Conservation (phyloP, 2,888 invertebrate species). For the Keiferia lycopersicella region DNA sequence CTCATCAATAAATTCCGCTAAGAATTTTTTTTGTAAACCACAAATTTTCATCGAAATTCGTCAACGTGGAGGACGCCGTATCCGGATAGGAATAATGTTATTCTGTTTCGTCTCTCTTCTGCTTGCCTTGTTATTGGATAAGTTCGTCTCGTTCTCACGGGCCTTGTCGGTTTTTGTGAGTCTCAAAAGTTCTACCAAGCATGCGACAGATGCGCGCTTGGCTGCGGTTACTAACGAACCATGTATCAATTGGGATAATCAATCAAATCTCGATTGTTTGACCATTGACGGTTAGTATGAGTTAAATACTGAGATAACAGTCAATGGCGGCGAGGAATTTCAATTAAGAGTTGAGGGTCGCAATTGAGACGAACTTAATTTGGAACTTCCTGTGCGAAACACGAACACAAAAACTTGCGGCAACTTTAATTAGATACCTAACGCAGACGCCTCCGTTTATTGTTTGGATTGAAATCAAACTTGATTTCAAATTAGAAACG, state of each 20-base stretch:
- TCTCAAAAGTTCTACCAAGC: conserved; percentile 72
- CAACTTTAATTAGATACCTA: neutral
- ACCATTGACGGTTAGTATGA: conserved; percentile 58
- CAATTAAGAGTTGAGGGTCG: conserved; percentile 8
- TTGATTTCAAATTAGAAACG: neutral
- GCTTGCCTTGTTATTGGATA: conserved; percentile 38
- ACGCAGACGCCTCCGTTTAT: no score
- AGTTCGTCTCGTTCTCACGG: conserved; percentile 55
- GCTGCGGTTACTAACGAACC: conserved; percentile 76
- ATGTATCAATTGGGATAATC: conserved; percentile 75
- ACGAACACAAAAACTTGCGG: neutral
- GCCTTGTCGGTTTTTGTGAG: conserved; percentile 73
- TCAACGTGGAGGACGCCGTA: conserved; percentile 57
- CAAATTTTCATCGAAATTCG: conserved; percentile 54
- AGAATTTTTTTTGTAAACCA: conserved; percentile 45
- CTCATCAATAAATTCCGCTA: conserved; percentile 45
- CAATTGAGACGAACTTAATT: conserved; percentile 8
- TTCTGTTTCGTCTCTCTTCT: conserved; percentile 52
- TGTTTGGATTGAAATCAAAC: no score
- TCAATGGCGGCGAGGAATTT: conserved; percentile 4
- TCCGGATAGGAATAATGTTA: conserved; percentile 54
- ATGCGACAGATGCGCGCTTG: conserved; percentile 79
- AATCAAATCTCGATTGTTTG: conserved; percentile 77
- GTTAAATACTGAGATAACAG: conserved; percentile 40
- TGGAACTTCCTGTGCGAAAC: conserved; percentile 9